Evolutionary conservation across 2,113 vertebrate species (phyloP), one percentile per base, ranked within the genome.

Genomic region (Ardeotis arabs): DNA sequence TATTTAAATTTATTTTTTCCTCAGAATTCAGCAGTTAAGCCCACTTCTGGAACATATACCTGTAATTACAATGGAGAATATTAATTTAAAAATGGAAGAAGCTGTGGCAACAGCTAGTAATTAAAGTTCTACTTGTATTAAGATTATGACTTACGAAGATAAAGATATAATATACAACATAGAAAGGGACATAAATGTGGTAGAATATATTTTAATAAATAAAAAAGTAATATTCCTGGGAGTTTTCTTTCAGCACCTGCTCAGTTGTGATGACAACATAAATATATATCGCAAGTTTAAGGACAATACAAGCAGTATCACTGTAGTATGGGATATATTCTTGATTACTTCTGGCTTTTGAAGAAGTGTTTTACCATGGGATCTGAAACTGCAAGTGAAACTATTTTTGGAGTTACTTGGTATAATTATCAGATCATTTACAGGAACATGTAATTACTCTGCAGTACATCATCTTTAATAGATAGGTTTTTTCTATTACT

Each of bases 371-470:
- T 91, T 82, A 69, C 79, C 1, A 0, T 73, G 33, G 27, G 45
- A 75, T 82, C 58, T 93, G 45, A 79, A 94, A 76, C 21, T 73
- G 66, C 66, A 91, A 91, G 15, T 56, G 47, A 85, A 89, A 85
- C 70, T 96, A 76, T 89, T 91, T 96, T 89, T 82, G 49, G 81
- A 89, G 27, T 56, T 75, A 81, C 47, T 81, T 76, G 35, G 7
- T 37, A 16, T 82, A 93, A 94, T 89, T 96, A 89, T 53, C 3
- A 7, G 74, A 62, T 87, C 27, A 85, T 79, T 94, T 95, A 82
- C 49, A 91, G 58, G 56, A 96, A 82, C 10, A 33, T 62, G 35
- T 62, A 91, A 95, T 95, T 93, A 93, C 49, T 91, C 20, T 73
- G 22, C 19, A 84, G 24, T 79, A 56, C 45, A 53, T 94, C 0